These are phyloP conservation scores for Biston stratarius DNA, from an alignment of 2,888 invertebrate species.

Conservation along the genomic window DNA sequence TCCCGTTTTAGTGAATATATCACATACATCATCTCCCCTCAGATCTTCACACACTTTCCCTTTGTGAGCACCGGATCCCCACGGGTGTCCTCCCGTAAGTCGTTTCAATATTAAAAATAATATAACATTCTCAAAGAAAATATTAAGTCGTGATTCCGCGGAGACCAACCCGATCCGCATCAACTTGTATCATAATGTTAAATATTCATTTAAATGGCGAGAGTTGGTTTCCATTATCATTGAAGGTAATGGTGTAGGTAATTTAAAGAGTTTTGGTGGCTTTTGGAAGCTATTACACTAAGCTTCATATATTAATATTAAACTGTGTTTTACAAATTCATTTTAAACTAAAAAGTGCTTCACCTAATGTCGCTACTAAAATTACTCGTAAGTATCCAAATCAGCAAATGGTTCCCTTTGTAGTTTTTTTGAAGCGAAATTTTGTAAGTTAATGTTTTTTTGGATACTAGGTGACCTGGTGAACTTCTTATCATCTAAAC, in stretches of 20 bases:
- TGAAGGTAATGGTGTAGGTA: conserved; percentile 19
- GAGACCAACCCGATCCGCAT: conserved; percentile 79
- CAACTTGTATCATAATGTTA: conserved; percentile 81
- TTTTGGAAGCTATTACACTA: conserved; percentile 1
- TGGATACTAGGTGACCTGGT: no score
- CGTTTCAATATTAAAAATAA: conserved; percentile 82
- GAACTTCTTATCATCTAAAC: no score
- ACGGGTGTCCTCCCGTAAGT: conserved; percentile 61
- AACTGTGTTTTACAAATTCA: no score
- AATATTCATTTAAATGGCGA: conserved; percentile 77
- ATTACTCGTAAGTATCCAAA: no score
- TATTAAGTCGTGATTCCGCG: conserved; percentile 80
- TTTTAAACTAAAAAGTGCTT: no score
- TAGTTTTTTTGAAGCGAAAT: no score
- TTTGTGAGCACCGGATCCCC: conserved; percentile 71
- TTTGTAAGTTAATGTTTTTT: no score
- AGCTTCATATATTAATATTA: no score
- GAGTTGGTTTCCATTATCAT: conserved; percentile 66
- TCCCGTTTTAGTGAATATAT: conserved; percentile 41
- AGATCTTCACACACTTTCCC: conserved; percentile 57
- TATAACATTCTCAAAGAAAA: conserved; percentile 84
- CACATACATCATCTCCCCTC: conserved; percentile 37
- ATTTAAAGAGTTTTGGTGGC: conserved; percentile 3
- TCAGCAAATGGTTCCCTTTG: no score
- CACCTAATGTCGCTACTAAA: no score